These are phyloP conservation scores for Heliocidaris erythrogramma DNA, from an alignment of 35 echinoderm and acorn worm species.

Conservation along the genomic window DNA sequence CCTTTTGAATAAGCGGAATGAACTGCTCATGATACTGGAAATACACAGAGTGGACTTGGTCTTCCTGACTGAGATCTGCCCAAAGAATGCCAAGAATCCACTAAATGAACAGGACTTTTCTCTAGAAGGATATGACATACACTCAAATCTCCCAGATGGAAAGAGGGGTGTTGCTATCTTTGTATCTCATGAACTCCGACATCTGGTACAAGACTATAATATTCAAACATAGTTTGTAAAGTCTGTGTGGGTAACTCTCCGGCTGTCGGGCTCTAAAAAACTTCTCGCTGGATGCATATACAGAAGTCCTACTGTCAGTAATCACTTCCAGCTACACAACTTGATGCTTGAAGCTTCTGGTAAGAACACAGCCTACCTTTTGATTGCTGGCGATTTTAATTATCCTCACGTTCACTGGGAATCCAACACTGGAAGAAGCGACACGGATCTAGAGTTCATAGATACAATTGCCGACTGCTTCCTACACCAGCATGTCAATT, in stretches of 20 bases:
- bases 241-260: not conserved
- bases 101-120: not conserved
- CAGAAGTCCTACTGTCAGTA: constrained; percentile 6
- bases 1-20: constrained; percentile 10
- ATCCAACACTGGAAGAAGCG: not conserved
- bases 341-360: not conserved
- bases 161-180: not conserved
- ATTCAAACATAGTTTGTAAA: not conserved
- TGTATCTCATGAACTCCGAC: too few species aligned
- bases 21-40: not conserved
- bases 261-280: not conserved
- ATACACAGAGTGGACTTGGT: not conserved
- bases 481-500: not conserved
- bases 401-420: not conserved
- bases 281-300: constrained; percentile 4
- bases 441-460: not conserved
- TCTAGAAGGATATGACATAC: not conserved
- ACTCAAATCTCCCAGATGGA: not conserved
- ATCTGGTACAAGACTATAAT: not conserved
- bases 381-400: not conserved
- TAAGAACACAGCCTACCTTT: not conserved
- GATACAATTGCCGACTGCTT: not conserved
- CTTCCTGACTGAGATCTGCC: constrained; percentile 12
- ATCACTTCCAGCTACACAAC: not conserved
- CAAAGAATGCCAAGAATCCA: not conserved